Conservation (phyloP, 2,888 invertebrate species). For the Pseudococcus longispinus region DNA sequence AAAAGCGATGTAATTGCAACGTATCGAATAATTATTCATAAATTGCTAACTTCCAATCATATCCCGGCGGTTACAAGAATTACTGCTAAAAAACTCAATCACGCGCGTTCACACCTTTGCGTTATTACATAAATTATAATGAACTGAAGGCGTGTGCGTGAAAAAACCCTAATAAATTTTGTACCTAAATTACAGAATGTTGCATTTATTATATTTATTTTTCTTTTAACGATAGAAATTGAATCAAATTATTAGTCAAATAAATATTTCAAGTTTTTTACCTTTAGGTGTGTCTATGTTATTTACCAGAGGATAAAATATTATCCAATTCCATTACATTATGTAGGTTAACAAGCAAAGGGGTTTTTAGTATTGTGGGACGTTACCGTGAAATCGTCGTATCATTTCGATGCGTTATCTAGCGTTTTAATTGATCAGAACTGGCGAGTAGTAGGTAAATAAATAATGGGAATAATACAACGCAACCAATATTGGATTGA, state of each 20-base stretch:
- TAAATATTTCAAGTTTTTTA: neutral
- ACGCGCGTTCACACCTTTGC: constrained; percentile 47
- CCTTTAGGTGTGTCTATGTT: neutral
- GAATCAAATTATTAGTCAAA: neutral
- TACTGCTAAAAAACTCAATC: constrained; percentile 48
- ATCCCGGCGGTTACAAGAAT: constrained; percentile 47
- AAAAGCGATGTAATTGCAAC: constrained; percentile 73
- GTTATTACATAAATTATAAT: constrained; percentile 19
- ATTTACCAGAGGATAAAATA: neutral
- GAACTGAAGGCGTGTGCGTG: neutral
- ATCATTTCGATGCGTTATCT: neutral
- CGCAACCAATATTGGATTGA: neutral
- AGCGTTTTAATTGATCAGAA: neutral
- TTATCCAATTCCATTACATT: neutral
- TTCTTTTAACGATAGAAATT: neutral
- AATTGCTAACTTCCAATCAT: constrained; percentile 62
- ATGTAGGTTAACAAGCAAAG: neutral
- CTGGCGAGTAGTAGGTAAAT: neutral
- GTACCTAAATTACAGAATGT: neutral
- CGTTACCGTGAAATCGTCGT: neutral
- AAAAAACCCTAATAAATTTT: constrained; percentile 17
- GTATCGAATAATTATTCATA: constrained; percentile 74
- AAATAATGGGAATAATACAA: neutral
- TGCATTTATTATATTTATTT: neutral
- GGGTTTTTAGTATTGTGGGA: neutral